Evolutionary conservation across 1,140 invertebrate species (phyloP).

Genomic region (Brachionus asplanchnoidis): DNA sequence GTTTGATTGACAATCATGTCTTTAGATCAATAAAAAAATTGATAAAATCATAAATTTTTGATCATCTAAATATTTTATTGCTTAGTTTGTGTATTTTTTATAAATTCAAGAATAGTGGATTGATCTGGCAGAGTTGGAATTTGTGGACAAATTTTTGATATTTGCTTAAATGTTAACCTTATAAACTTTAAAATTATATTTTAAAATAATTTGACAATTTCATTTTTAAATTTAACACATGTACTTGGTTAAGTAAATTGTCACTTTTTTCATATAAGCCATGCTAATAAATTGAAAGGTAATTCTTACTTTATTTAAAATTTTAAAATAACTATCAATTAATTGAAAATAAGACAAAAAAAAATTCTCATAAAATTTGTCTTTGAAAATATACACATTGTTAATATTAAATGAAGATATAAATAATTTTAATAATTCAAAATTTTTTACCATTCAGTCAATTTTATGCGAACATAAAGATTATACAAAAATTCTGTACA

Average conservation of each 20-base stretch:
- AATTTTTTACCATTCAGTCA: neutral
- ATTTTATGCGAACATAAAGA: neutral
- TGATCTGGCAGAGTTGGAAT: neutral
- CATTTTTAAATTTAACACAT: neutral
- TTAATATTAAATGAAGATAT: neutral
- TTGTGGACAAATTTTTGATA: neutral
- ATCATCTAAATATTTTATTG: neutral
- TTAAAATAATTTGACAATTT: neutral
- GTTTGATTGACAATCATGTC: neutral
- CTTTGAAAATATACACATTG: neutral
- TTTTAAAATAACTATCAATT: too few species aligned
- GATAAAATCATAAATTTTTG: neutral
- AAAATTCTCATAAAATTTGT: neutral
- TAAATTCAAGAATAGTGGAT: neutral
- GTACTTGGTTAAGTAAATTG: neutral
- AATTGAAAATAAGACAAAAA: neutral
- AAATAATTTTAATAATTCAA: slow-evolving; percentile 1
- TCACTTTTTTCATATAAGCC: too few species aligned
- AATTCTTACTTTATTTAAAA: too few species aligned
- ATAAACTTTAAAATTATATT: too few species aligned
- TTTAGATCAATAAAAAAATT: neutral
- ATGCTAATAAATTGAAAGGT: too few species aligned
- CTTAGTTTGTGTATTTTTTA: neutral
- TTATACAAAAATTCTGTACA: neutral
- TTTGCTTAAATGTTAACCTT: neutral